Evolutionary conservation across 2,888 invertebrate genomes (phyloP).

Genomic region (Tanypteryx hageni): DNA sequence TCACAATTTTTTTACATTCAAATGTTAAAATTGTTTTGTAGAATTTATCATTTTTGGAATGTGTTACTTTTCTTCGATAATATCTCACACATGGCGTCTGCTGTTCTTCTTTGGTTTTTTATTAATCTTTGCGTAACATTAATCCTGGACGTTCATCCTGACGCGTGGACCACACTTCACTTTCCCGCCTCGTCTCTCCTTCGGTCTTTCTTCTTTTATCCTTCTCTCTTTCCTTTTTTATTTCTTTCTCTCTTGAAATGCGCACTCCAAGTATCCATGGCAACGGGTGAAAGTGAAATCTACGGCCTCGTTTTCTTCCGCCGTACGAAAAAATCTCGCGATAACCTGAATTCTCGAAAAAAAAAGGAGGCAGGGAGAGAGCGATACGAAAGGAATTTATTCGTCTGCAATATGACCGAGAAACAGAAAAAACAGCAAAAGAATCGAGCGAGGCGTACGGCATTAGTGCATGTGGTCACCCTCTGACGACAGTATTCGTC

Average conservation of each 20-base stretch:
- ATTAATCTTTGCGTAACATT: background rate
- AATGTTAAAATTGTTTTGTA: too few species aligned
- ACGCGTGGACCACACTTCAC: constrained; percentile 31
- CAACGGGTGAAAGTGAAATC: constrained; percentile 59
- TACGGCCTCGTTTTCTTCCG: constrained; percentile 56
- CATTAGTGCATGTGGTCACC: background rate
- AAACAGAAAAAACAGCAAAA: background rate
- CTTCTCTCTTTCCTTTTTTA: background rate
- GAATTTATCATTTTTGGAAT: background rate
- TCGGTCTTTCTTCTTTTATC: background rate
- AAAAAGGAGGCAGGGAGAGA: background rate
- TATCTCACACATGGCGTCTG: background rate
- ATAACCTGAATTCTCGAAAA: background rate
- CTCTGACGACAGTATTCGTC: background rate
- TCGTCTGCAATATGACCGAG: constrained; percentile 8
- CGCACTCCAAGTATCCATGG: constrained; percentile 36
- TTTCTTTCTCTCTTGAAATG: background rate
- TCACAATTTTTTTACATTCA: too few species aligned
- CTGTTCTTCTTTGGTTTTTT: background rate
- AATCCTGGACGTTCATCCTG: background rate
- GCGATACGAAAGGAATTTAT: constrained; percentile 43
- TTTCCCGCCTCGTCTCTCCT: background rate
- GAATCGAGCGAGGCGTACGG: background rate
- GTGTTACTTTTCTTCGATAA: background rate
- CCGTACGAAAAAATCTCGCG: background rate